Evolutionary conservation across 1,140 invertebrate genomes (phyloP).

Genomic region (Varroa destructor): DNA sequence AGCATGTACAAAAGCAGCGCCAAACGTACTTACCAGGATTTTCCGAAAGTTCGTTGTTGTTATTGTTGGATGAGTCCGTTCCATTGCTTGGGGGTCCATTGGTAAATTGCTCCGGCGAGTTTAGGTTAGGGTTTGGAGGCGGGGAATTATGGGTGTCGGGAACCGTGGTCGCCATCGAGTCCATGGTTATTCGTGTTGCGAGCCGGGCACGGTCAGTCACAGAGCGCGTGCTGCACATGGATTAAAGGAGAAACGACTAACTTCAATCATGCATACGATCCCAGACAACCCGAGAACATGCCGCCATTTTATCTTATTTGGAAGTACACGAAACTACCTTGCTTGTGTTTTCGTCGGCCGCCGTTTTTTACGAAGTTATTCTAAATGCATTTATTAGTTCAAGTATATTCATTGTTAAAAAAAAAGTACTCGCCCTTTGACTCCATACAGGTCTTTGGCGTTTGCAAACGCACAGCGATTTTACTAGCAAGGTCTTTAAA

Average conservation of each 20-base stretch:
- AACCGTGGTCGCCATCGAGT: too few species aligned
- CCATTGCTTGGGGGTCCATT: too few species aligned
- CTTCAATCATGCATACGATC: background rate
- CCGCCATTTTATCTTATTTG: background rate
- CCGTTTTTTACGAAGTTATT: background rate
- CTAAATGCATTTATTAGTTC: background rate
- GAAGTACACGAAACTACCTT: background rate
- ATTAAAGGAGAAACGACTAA: too few species aligned
- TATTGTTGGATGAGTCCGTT: too few species aligned
- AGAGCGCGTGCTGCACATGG: conserved; percentile 12
- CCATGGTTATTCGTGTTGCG: background rate
- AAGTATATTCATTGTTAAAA: background rate
- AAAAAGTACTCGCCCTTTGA: background rate
- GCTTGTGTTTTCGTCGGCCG: background rate
- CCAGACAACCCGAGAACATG: background rate
- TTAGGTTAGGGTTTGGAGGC: too few species aligned
- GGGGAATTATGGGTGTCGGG: too few species aligned
- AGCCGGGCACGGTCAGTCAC: conserved; percentile 27
- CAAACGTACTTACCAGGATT: conserved; percentile 31
- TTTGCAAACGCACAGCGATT: background rate
- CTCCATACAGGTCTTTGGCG: background rate
- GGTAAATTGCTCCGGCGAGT: too few species aligned
- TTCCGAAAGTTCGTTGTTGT: conserved; percentile 31
- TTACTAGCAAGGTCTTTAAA: background rate
- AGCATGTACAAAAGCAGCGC: conserved; percentile 30